Conservation (phyloP, 2,113 vertebrate species). For the Amphiprion ocellaris region DNA sequence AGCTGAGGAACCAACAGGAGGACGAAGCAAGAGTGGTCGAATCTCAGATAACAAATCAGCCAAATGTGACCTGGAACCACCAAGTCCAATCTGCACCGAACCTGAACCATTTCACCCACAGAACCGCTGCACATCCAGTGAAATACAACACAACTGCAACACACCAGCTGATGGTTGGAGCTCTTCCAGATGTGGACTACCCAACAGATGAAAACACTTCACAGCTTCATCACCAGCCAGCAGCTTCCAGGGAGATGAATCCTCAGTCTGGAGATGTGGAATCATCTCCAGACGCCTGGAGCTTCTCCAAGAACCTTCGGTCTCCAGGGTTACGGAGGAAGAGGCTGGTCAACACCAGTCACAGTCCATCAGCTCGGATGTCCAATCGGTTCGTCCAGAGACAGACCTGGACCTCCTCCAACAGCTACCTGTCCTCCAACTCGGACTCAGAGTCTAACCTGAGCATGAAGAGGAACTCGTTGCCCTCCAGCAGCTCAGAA, state of each 20-base stretch:
- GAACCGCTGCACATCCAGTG: neutral
- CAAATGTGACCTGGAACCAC: constrained; percentile 48
- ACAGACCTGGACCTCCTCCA: neutral
- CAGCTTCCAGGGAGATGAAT: neutral
- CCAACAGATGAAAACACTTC: constrained; percentile 41
- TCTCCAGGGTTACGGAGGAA: constrained; percentile 71
- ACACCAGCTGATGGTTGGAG: constrained; percentile 36
- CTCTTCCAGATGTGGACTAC: constrained; percentile 72
- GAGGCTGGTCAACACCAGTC: constrained; percentile 52
- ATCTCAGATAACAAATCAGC: constrained; percentile 27
- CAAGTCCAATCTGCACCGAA: neutral
- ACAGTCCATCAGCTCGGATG: neutral
- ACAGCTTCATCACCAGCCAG: neutral
- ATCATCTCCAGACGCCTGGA: constrained; percentile 23
- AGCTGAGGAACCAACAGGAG: constrained; percentile 29
- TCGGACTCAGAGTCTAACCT: constrained; percentile 62
- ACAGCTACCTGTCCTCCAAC: constrained; percentile 57
- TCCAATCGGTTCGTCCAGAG: neutral
- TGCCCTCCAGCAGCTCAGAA: constrained; percentile 32
- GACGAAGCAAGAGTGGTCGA: constrained; percentile 30
- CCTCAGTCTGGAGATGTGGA: constrained; percentile 42
- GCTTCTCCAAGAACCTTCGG: constrained; percentile 61
- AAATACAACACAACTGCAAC: constrained; percentile 29
- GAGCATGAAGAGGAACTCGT: constrained; percentile 36
- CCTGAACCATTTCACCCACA: constrained; percentile 3